Evolutionary conservation across 2,797 vertebrate species (phyloP).

Genomic region (Todus mexicanus): DNA sequence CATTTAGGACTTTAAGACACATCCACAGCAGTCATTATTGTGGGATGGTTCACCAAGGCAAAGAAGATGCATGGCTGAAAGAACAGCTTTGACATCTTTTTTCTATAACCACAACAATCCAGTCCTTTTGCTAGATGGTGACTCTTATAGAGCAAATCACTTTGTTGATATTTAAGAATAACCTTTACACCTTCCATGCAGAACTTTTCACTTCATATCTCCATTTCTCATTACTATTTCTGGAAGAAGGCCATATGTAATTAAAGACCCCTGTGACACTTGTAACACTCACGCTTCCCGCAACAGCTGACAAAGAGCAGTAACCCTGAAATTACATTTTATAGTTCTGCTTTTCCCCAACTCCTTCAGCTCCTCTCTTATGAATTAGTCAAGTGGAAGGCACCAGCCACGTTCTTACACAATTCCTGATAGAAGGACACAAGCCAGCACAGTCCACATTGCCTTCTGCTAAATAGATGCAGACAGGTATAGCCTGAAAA

Average conservation of each 20-base stretch:
- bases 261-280: constrained; percentile 5
- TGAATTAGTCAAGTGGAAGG: neutral
- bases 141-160: neutral
- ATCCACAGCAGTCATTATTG: neutral
- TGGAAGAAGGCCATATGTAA: neutral
- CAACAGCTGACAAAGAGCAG: neutral
- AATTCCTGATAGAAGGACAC: neutral
- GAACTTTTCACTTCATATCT: neutral
- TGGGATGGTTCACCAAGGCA: neutral
- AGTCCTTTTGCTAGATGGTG: neutral
- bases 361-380: neutral
- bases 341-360: neutral
- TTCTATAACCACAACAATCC: neutral
- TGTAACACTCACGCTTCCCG: neutral
- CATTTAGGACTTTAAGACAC: neutral
- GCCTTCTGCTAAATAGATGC: neutral
- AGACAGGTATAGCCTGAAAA: neutral
- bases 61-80: neutral
- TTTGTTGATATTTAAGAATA: neutral
- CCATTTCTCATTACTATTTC: neutral
- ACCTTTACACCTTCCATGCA: neutral
- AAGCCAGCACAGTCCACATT: neutral
- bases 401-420: neutral
- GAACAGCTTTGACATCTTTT: neutral
- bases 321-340: neutral